Evolutionary conservation across 2,113 vertebrate species (phyloP), one percentile per base, ranked within the genome.

Genomic region (Vidua macroura): DNA sequence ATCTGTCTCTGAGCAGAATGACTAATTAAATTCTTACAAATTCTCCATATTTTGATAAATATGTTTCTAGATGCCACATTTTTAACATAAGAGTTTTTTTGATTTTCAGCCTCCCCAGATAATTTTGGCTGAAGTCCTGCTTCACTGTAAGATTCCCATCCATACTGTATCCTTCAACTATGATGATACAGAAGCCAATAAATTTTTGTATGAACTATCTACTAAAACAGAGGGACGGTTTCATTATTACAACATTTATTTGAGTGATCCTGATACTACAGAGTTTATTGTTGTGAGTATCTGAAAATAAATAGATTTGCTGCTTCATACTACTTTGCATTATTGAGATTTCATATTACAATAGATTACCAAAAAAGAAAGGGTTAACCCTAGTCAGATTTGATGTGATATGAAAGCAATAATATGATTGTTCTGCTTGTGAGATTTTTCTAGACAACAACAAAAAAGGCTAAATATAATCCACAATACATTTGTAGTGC

Each of bases 131-230:
- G 92, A 98, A 70, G 93, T 98, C 18, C 96, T 80, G 21, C 55
- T 62, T 77, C 74, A 92, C 41, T 55, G 77, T 63, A 97, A 92
- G 66, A 95, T 98, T 86, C 98, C 98, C 30, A 80, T 98, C 68
- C 98, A 98, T 53, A 97, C 98, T 41, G 93, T 98, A 52, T 98
- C 98, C 77, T 98, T 98, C 92, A 98, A 97, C 96, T 98, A 98
- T 88, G 95, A 98, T 46, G 98, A 98, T 76, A 91, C 30, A 25
- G 93, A 96, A 93, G 98, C 98, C 17, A 98, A 98, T 80, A 88
- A 44, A 70, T 98, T 98, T 92, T 94, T 98, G 81, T 93, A 95
- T 92, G 91, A 97, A 17, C 95, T 98, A 13, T 97, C 98, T 82
- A 93, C 90, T 80, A 74, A 95, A 95, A 98, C 98, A 31, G 96